Base-by-base conservation (phyloP, 2,888 invertebrate species). In the Myopa testacea region DNA sequence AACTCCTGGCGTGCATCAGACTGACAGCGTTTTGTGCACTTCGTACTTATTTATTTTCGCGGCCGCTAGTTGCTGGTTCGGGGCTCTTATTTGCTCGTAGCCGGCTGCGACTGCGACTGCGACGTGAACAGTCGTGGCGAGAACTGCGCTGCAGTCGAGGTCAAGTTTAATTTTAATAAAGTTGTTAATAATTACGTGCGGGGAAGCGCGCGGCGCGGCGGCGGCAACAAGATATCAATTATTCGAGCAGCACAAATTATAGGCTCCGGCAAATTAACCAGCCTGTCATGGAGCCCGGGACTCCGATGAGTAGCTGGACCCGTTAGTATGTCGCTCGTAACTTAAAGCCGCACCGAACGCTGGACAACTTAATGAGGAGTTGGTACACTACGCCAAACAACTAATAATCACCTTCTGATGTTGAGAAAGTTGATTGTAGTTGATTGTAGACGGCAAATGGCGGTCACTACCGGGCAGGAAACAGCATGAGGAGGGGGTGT, bases 1-100 rank as follows among this genome's bases (percentile, higher is more conserved):
- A 80, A 80, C 78, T 80, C 73, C 73, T 80, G 77, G 80, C 80
- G 80, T 80, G 80, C 80, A 80, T 80, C 80, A 78, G 80, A 78
- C 79, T 78, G 74, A 79, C 79, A 75, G 60, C 38, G 40, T 55
- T 68, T 68, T 16, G 6, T 38, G 37, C 14, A 14, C 37, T 16
- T 12, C 65, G 75, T 75, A 45, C 69, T 75, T 75, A 75, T 75
- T 75, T 69, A 75, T 75, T 75, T 75, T 62, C 34, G 58, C 60
- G 60, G 34, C 58, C 75, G 75, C 68, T 75, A 75, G 68, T 58
- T 60, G 69, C 68, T 75, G 68, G 68, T 75, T 75, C 68, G 60
- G 68, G 12, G 68, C 67, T 38, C 67, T 75, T 55, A 7, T 70
- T 69, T 37, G 65, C 65, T 65, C 65, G 65, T 38, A 26, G 4